Evolutionary conservation across 2,888 invertebrate genomes (phyloP), one percentile per base, ranked within the genome.

Genomic region (Acleris emargana): DNA sequence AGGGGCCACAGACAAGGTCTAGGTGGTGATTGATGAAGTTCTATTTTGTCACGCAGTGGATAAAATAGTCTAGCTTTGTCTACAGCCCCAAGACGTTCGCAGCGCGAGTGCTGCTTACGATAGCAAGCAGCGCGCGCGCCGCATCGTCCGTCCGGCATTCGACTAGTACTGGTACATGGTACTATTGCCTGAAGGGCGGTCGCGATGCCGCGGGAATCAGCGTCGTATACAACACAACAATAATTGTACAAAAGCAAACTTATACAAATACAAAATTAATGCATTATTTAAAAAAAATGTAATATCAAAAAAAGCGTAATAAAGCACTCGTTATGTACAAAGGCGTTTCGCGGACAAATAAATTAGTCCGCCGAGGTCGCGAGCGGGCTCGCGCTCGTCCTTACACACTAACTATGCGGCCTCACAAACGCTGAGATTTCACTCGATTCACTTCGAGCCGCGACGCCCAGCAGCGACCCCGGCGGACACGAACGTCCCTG

Each of bases 311-410:
- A 83, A 89, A 90, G 88, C 89, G 86, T 89, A 87, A 84, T 86
- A 87, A 88, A 91, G 89, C 89, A 90, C 87, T 87, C 84, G 73
- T 81, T 85, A 88, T 88, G 80, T 89, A 88, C 88, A 88, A 75
- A 77, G 77, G 76, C 77, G 69, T n/a, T 32, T 53, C 38, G 42
- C 54, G 54, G 42, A 18, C 58, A 45, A 18, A 5, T 42, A 17
- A 22, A 47, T 20, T 17, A n/a, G 11, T 17, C 52, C 32, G 52
- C 52, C 52, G 28, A 13, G 38, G 38, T 13, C 38, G 38, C 38
- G 38, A 0, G 38, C 38, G 38, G 38, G 38, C 38, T 13, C 38
- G 13, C 38, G 38, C 38, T 4, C 32, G 32, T 25, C 32, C 38
- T 13, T 11, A 38, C 13, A 38, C 38, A 13, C 11, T 38, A 38